These are phyloP conservation scores for Mesorhabditis sp. DNA, from an alignment of 2,888 invertebrate species.

Conservation along the genomic window DNA sequence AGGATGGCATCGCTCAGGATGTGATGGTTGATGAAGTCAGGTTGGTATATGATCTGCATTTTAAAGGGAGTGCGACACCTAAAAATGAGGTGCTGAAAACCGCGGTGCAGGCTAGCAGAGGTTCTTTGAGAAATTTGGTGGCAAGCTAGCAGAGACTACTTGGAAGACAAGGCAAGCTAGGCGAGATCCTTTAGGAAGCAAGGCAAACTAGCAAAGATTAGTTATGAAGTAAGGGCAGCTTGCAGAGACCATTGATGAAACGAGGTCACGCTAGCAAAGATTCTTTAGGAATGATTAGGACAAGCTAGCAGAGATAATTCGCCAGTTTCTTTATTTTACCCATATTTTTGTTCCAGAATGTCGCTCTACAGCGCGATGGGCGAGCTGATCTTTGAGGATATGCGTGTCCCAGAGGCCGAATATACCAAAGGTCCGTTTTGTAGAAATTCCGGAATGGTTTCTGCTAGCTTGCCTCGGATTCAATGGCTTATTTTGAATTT, in stretches of 20 bases:
- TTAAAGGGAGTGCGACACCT: background rate
- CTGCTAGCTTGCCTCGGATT: conserved; percentile 11
- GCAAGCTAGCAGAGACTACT: too few relatives aligned
- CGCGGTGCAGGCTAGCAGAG: too few relatives aligned
- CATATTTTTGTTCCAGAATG: background rate
- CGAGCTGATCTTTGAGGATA: conserved; percentile 15
- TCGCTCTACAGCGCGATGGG: conserved; percentile 1
- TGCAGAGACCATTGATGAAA: too few relatives aligned
- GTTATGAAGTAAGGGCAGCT: too few relatives aligned
- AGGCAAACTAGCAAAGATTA: too few relatives aligned
- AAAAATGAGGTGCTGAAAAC: background rate
- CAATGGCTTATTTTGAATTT: conserved; percentile 21
- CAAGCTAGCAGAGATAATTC: too few relatives aligned
- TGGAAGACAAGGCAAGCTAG: too few relatives aligned
- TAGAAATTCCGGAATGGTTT: background rate
- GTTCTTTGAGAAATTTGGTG: too few relatives aligned
- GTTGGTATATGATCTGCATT: conserved; percentile 19
- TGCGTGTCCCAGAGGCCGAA: conserved; percentile 4
- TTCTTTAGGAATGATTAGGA: too few relatives aligned
- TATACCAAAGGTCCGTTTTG: background rate
- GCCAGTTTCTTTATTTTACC: too few relatives aligned
- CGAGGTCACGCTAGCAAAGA: too few relatives aligned
- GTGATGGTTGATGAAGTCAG: conserved; percentile 41
- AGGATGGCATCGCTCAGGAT: conserved; percentile 52
- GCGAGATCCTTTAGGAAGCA: too few relatives aligned